Evolutionary conservation across 1,140 invertebrate genomes (phyloP), one percentile per base, ranked within the genome.

Genomic region (Camponotus floridanus): DNA sequence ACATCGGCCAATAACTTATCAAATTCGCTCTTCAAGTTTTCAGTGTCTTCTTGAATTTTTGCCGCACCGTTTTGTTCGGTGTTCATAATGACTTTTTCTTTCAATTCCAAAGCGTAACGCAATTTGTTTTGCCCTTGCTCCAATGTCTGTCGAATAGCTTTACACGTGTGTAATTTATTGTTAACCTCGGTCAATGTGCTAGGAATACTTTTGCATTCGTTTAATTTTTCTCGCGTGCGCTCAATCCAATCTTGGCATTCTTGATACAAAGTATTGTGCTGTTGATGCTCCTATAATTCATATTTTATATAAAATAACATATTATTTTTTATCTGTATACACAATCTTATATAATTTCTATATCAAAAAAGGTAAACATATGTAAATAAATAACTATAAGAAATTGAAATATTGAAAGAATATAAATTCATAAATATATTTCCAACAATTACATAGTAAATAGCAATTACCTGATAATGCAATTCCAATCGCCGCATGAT

Each of bases 201-300:
- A 0, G 98, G 97, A 84, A 98, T 96, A 85, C 97, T 97, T 74
- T 96, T 96, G 88, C 97, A 98, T 91, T 98, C 97, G 74, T 96
- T 96, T 0, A 98, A 95, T 92, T 98, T 98, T 88, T 98, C 98
- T 70, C 97, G 96, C 0, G 98, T 98, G 78, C 97, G 96, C 88
- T 98, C 98, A 6, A 99, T 97, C 97, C 98, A 98, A 91, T 98
- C 98, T 92, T 98, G 97, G 90, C 98, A 98, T 94, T 99, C 98
- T 94, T 98, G 97, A 88, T 98, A 98, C 1, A 99, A 94, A 6
- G 98, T 97, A 92, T 98, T 98, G 89, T 98, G 98, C 94, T 98
- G 98, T 94, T 98, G 98, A 92, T 98, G 98, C 95, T 98, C 98
- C 96, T 97, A 51, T 51, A 91, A 83, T 61, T 81, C 15, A 73